Conservation (phyloP, 2,888 invertebrate species). For the Slavum lentiscoides region DNA sequence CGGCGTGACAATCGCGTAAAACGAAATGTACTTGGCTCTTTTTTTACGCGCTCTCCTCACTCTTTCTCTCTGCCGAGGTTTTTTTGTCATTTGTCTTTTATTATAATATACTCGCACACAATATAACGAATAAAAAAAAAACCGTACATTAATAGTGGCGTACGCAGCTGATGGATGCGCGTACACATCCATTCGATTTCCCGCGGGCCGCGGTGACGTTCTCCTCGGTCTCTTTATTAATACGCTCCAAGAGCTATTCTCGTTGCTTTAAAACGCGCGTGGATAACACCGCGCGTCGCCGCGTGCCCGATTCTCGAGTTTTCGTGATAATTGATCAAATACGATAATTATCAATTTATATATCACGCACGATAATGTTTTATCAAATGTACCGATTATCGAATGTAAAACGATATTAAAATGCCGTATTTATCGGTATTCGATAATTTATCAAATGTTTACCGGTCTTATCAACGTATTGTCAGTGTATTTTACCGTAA, state of each 20-base stretch:
- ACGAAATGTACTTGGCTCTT: neutral
- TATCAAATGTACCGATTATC: too few relatives aligned
- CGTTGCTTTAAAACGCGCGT: neutral
- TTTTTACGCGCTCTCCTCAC: too few relatives aligned
- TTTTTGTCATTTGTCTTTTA: neutral
- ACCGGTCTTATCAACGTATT: too few relatives aligned
- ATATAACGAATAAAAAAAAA: constrained; percentile 14
- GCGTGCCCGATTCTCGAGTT: too few relatives aligned
- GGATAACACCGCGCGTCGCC: too few relatives aligned
- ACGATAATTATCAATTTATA: too few relatives aligned
- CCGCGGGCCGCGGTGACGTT: neutral
- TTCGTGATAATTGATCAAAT: too few relatives aligned
- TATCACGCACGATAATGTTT: too few relatives aligned
- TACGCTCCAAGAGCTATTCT: neutral
- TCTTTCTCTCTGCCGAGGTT: neutral
- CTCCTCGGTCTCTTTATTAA: neutral
- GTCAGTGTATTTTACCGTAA: too few relatives aligned
- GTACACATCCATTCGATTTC: neutral
- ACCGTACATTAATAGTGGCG: neutral
- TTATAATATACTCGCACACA: neutral
- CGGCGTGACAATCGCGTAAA: constrained; percentile 26
- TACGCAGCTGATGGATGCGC: neutral
- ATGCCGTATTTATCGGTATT: too few relatives aligned
- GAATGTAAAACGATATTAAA: too few relatives aligned
- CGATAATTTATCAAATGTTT: too few relatives aligned